A percentile compares a stretch with the other conserved stretches of the same genome.
These are phyloP conservation scores for Drosophila oshimai DNA, from an alignment of 1,140 invertebrate genomes.

Conservation along the genomic window DNA sequence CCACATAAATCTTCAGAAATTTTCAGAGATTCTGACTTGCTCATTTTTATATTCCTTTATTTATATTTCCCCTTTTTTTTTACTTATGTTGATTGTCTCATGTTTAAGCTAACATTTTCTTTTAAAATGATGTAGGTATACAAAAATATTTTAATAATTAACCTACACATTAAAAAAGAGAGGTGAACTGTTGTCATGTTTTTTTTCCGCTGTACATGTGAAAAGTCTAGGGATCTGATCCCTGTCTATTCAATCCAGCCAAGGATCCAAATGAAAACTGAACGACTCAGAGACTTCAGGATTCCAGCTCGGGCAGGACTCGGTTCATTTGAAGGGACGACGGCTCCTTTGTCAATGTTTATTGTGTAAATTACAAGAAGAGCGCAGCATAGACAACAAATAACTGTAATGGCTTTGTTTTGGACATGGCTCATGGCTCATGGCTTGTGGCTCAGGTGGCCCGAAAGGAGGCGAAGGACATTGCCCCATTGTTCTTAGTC, in stretches of 20 bases:
- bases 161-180: no score
- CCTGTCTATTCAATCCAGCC: conserved; percentile 11
- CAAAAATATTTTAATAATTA: no score
- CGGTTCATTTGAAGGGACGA: conserved; percentile 41
- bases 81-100: no score
- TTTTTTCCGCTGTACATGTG: not conserved
- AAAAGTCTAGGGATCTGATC: not conserved
- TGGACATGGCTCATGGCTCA: conserved; percentile 57
- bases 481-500: conserved; percentile 54
- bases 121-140: no score
- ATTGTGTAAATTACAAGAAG: conserved; percentile 75
- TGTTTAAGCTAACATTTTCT: no score
- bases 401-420: conserved; percentile 80
- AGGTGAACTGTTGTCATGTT: not conserved
- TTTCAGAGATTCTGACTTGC: no score
- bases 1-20: no score
- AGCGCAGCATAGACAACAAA: conserved; percentile 75
- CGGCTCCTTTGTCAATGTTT: conserved; percentile 71
- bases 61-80: no score
- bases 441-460: conserved; percentile 64
- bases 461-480: conserved; percentile 56
- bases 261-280: conserved; percentile 24
- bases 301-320: conserved; percentile 10
- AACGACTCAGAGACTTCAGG: conserved; percentile 7
- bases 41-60: no score